Base-by-base conservation (phyloP, 2,113 vertebrate species). In the Charadrius vociferus region DNA sequence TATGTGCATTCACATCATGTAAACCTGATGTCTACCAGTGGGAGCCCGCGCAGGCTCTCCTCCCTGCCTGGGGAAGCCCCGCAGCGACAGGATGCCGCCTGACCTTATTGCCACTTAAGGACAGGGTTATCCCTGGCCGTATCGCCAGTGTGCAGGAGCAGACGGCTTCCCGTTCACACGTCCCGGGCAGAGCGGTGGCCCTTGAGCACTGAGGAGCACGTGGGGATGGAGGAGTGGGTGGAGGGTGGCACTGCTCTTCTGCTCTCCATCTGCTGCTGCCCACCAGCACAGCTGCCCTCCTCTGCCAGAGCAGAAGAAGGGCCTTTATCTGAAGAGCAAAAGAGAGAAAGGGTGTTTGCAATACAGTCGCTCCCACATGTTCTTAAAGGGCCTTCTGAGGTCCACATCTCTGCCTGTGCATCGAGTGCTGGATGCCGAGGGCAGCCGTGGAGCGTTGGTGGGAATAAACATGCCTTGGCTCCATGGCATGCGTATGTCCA, bases 101-200 rank as follows among this genome's bases (percentile, higher is more conserved):
- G 81, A 41, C 53, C 47, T 83, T 52, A 7, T 16, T 81, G 68
- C 63, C 70, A n/a, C 7, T 4, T 26, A 19, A 37, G 55, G 37
- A n/a, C 37, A 36, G 49, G 56, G 21, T 32, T 41, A 83, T 52
- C 59, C 61, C 68, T 79, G 80, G 50, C 72, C 2, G 0, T 22
- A 7, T 21, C 0, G 0, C 14, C 34, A 9, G 16, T 2, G 12
- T 45, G 75, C 41, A 45, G 91, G 36, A 68, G 71, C 58, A 62
- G 50, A 32, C 2, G 0, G 47, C 26, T 75, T 24, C 36, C 58
- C 0, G 1, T 36, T 43, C 0, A 0, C 8, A 24, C 36, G 27
- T 73, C 21, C 9, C 1, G 10, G 58, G 67, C 50, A 67, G 32
- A 26, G 59, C 1, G 0, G n/a, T 9, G 7, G 13, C 59, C 56